Evolutionary conservation across 30 jellyfish, hydroid and myxozoan genomes (phyloP).

Genomic region (Cassiopea andromeda): DNA sequence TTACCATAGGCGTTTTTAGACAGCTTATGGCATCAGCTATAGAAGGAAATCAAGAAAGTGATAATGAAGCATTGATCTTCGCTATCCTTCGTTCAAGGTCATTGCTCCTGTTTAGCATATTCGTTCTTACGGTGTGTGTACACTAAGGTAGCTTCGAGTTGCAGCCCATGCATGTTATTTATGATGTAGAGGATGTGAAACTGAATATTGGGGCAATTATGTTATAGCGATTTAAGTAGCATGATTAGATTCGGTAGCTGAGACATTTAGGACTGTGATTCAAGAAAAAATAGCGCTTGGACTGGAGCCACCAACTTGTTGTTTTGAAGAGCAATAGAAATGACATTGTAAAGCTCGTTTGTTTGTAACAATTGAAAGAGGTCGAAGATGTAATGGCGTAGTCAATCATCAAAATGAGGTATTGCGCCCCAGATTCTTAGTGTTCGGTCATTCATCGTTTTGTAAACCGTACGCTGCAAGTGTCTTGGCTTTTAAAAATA

Average conservation of each 20-base stretch:
- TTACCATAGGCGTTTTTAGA: background rate
- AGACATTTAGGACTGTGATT: background rate
- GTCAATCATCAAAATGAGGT: background rate
- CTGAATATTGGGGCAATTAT: conserved; percentile 5
- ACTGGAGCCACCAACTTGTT: background rate
- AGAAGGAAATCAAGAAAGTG: background rate
- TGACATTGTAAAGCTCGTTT: background rate
- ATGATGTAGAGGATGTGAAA: background rate
- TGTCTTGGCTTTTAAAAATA: background rate
- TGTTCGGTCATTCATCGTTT: background rate
- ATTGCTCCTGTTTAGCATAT: too few relatives aligned
- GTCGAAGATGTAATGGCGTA: background rate
- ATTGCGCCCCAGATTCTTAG: background rate
- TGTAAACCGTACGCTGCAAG: background rate
- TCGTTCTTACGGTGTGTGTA: too few relatives aligned
- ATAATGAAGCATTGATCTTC: background rate
- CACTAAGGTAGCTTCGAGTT: too few relatives aligned
- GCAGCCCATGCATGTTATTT: background rate
- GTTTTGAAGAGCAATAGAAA: background rate
- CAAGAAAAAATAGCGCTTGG: background rate
- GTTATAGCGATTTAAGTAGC: conserved; percentile 2
- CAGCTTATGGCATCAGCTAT: background rate
- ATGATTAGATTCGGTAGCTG: conserved; percentile 7
- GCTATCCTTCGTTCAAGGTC: background rate
- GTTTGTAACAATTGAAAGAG: background rate